phyloP scores from a whole-genome alignment of 1,140 invertebrate species.

The Ephestia elutella region DNA sequence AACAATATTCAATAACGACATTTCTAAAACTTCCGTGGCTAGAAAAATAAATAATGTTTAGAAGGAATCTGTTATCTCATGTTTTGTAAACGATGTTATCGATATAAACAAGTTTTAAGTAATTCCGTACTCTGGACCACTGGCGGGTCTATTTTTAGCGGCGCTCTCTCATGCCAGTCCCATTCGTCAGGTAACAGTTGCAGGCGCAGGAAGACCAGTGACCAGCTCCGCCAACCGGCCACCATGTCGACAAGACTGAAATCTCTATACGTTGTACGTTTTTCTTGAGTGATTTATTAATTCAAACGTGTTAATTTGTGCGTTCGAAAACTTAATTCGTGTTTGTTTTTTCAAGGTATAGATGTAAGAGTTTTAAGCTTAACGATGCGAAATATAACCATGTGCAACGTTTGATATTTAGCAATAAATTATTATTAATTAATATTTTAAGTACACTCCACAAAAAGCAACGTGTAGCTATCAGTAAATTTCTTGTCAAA shows the following conservation, averaged over 20 bases:
- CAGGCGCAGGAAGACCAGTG: slow-evolving; percentile 18
- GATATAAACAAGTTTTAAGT: slow-evolving; percentile 61
- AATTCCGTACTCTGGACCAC: slow-evolving; percentile 59
- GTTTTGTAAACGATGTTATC: slow-evolving; percentile 57
- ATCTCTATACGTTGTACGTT: slow-evolving; percentile 41
- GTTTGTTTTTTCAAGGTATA: no score
- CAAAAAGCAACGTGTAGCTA: no score
- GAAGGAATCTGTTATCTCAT: slow-evolving; percentile 46
- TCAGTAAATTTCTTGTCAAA: no score
- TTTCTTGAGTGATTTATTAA: slow-evolving; percentile 16
- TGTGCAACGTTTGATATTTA: no score
- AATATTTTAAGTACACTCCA: no score
- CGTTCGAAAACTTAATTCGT: neutral
- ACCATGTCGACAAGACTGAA: slow-evolving; percentile 7
- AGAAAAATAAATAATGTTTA: neutral
- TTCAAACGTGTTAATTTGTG: neutral
- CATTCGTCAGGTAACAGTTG: slow-evolving; percentile 54
- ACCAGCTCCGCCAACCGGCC: neutral
- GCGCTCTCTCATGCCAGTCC: slow-evolving; percentile 24
- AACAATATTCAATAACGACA: neutral
- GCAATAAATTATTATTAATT: no score
- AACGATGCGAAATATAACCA: no score
- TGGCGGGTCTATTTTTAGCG: slow-evolving; percentile 51
- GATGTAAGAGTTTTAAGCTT: no score
- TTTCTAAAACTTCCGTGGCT: neutral